Conservation (phyloP, 2,888 invertebrate genomes). For the Microchrysa polita region DNA sequence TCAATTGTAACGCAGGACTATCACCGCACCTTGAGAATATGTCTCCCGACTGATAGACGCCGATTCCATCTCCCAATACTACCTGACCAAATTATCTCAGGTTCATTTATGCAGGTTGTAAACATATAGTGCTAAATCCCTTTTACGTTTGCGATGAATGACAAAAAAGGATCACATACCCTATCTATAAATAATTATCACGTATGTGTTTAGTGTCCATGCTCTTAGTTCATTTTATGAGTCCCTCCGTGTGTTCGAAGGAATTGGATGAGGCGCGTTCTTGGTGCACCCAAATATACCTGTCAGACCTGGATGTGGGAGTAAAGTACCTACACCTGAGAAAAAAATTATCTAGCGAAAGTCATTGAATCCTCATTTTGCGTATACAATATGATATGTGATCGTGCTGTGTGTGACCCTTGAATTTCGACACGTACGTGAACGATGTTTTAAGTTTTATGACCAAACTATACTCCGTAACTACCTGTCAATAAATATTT, state of each 20-base stretch:
- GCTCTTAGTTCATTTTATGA: not conserved
- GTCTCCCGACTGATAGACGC: conserved; percentile 3
- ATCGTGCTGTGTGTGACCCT: not conserved
- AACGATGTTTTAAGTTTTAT: not conserved
- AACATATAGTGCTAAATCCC: conserved; percentile 5
- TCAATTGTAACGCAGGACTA: not conserved
- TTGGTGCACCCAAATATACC: conserved; percentile 15
- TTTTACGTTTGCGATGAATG: not conserved
- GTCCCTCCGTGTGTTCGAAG: not conserved
- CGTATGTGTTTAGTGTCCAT: conserved; percentile 44
- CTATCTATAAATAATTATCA: conserved; percentile 39
- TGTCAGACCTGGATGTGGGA: not conserved
- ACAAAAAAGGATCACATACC: conserved; percentile 31
- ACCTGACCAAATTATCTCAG: conserved; percentile 9
- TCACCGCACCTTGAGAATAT: not conserved
- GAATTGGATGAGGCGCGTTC: not conserved
- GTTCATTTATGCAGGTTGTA: not conserved
- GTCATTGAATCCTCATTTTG: conserved; percentile 8
- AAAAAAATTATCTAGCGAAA: not conserved
- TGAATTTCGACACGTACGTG: not conserved
- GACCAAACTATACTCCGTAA: not conserved
- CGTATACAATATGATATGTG: conserved; percentile 1
- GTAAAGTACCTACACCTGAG: not conserved
- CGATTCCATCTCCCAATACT: not conserved
- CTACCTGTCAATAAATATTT: not conserved